phyloP scores from a whole-genome alignment of 1,140 invertebrate genomes.

The Magallana gigas region DNA sequence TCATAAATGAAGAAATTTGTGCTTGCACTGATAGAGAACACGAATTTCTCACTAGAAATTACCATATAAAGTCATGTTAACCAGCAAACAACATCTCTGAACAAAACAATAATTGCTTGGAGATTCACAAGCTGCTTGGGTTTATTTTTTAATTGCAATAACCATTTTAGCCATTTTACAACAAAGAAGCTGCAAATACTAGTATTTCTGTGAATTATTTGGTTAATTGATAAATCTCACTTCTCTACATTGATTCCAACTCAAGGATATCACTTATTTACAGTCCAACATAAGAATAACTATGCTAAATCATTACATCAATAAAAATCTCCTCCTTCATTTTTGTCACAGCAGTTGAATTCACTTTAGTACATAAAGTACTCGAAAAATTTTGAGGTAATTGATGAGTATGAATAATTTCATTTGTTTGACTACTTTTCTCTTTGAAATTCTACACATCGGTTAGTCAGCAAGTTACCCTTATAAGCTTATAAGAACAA shows the following conservation, averaged over 20 bases:
- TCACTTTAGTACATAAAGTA: background rate
- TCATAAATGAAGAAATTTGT: background rate
- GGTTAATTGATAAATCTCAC: too few relatives aligned
- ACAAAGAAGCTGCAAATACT: too few relatives aligned
- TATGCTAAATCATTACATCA: background rate
- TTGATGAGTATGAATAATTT: slow-evolving; percentile 18
- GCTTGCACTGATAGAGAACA: background rate
- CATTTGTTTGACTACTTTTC: background rate
- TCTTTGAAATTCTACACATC: background rate
- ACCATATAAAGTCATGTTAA: background rate
- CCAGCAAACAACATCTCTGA: slow-evolving; percentile 8
- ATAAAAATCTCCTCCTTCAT: background rate
- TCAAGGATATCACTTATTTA: too few relatives aligned
- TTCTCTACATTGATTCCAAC: too few relatives aligned
- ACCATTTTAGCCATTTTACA: too few relatives aligned
- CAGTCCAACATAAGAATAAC: too few relatives aligned
- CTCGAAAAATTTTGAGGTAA: background rate
- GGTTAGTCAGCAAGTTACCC: background rate
- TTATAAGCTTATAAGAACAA: background rate
- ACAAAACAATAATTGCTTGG: background rate
- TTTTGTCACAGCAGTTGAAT: slow-evolving; percentile 9
- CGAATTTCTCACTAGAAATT: background rate
- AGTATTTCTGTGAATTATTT: too few relatives aligned
- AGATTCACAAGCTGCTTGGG: too few relatives aligned
- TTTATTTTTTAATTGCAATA: too few relatives aligned